Conservation (phyloP, 1,140 invertebrate genomes). For the Pseudoatta argentina region DNA sequence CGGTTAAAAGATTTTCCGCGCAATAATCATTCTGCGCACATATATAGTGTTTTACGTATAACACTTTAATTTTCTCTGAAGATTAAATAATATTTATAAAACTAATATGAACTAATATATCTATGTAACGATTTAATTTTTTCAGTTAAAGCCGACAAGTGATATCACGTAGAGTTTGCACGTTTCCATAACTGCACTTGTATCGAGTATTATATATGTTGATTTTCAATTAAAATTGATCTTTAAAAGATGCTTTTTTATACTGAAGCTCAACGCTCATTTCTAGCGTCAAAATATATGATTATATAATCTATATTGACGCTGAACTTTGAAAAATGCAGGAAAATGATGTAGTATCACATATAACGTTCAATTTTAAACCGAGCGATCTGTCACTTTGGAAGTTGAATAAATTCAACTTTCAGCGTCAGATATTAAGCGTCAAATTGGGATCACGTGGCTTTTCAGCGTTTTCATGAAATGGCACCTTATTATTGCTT, state of each 20-base stretch:
- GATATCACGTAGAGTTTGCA: background rate
- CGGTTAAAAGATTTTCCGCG: conserved; percentile 20
- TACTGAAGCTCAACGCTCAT: too few relatives aligned
- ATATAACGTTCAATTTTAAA: too few relatives aligned
- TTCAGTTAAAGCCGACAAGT: background rate
- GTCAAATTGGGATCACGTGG: too few relatives aligned
- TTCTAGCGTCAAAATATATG: too few relatives aligned
- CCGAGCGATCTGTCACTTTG: too few relatives aligned
- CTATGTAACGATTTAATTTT: background rate
- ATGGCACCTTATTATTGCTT: too few relatives aligned
- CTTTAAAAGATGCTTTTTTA: background rate
- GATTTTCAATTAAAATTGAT: background rate
- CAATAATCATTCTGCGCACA: conserved; percentile 30
- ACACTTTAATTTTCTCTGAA: background rate
- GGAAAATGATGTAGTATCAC: too few relatives aligned
- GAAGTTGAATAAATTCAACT: too few relatives aligned
- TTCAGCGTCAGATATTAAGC: too few relatives aligned
- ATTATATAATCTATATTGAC: too few relatives aligned
- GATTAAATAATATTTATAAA: background rate
- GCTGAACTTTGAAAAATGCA: too few relatives aligned
- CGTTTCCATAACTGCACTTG: background rate
- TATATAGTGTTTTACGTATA: background rate
- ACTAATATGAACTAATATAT: background rate
- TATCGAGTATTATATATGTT: background rate
- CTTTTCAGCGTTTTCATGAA: too few relatives aligned